Conservation (phyloP, 2,797 vertebrate genomes). For the Fistularia tabacaria region DNA sequence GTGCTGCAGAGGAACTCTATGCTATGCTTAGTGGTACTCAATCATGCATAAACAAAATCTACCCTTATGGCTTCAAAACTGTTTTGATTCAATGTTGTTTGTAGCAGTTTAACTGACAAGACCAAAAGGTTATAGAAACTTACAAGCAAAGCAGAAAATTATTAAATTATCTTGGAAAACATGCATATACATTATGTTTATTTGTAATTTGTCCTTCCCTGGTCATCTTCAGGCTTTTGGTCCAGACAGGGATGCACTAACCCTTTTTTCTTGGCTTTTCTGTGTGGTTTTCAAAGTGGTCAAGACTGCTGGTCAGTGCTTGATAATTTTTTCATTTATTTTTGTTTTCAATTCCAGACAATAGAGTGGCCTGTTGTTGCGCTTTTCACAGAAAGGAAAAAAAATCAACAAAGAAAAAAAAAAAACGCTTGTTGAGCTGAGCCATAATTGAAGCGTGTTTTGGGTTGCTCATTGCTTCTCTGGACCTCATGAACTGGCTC, state of each 20-base stretch:
- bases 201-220: slow-evolving; percentile 16
- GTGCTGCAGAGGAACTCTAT: no score
- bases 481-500: slow-evolving; percentile 63
- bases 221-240: slow-evolving; percentile 56
- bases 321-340: slow-evolving; percentile 14
- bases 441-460: slow-evolving; percentile 69
- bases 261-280: slow-evolving; percentile 59
- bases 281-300: slow-evolving; percentile 44
- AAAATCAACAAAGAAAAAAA: slow-evolving; percentile 1
- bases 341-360: slow-evolving; percentile 59
- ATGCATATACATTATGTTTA: slow-evolving; percentile 1
- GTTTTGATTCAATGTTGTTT: no score
- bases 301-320: slow-evolving; percentile 50
- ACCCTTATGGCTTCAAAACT: no score
- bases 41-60: no score
- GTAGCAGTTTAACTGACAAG: no score
- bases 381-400: slow-evolving; percentile 33
- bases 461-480: slow-evolving; percentile 59
- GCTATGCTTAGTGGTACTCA: no score
- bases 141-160: slow-evolving; percentile 1
- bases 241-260: slow-evolving; percentile 56
- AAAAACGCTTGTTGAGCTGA: slow-evolving; percentile 45
- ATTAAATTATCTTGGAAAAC: slow-evolving; percentile 15
- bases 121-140: slow-evolving; percentile 29
- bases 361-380: slow-evolving; percentile 63